These are phyloP conservation scores for Pimephales promelas DNA, from an alignment of 2,113 vertebrate genomes.

Conservation along the genomic window DNA sequence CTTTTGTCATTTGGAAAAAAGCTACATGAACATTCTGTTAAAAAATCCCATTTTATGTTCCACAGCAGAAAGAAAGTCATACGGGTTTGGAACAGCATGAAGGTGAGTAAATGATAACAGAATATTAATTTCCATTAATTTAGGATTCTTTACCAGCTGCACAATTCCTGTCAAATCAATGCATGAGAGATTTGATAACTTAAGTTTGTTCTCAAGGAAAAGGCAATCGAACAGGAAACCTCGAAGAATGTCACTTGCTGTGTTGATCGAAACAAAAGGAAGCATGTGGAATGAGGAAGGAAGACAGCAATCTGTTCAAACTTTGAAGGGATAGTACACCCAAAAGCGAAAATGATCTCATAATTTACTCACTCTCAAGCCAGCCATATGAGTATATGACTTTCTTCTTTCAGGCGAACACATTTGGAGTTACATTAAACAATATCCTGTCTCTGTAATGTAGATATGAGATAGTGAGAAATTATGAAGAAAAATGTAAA, in stretches of 20 bases:
- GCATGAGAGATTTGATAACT: not conserved
- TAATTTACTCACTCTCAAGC: too few species aligned
- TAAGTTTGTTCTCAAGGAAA: not conserved
- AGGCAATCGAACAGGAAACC: not conserved
- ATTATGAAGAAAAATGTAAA: too few species aligned
- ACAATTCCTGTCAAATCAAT: not conserved
- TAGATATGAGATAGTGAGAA: too few species aligned
- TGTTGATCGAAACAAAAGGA: not conserved
- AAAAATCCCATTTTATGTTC: not conserved
- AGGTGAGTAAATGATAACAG: not conserved
- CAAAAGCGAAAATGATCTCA: too few species aligned
- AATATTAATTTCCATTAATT: not conserved
- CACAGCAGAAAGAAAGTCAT: not conserved
- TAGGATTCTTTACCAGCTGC: not conserved
- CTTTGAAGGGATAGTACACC: too few species aligned
- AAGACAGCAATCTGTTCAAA: not conserved
- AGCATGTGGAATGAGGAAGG: slow-evolving; percentile 15
- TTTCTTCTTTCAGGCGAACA: too few species aligned
- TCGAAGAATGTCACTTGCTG: slow-evolving; percentile 3
- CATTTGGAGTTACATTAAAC: too few species aligned
- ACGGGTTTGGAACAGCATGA: not conserved
- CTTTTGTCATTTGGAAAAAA: not conserved
- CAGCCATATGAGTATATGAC: too few species aligned
- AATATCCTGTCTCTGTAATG: too few species aligned
- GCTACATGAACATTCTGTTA: not conserved